Conservation (phyloP, 2,797 vertebrate species). For the Notoglanidium macrostoma region DNA sequence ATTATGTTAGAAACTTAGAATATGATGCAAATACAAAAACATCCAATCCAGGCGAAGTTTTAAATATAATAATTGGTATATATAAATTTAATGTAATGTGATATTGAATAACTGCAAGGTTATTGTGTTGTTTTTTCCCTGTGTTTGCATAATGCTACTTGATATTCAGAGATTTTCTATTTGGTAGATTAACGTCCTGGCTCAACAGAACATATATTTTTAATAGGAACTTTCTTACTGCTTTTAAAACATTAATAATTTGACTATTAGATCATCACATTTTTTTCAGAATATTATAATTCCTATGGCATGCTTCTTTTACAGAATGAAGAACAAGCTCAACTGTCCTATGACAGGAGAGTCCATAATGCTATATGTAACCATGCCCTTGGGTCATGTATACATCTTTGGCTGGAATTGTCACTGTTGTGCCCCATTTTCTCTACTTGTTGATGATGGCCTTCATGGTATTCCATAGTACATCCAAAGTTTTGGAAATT, state of each 20-base stretch:
- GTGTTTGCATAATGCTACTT: neutral
- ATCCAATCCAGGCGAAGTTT: neutral
- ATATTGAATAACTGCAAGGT: neutral
- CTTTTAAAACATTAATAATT: constrained; percentile 12
- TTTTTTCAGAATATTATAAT: neutral
- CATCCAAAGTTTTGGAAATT: no score
- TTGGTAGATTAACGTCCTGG: constrained; percentile 3
- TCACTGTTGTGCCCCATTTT: no score
- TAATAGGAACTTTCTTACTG: neutral
- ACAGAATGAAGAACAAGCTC: neutral
- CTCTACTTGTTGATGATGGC: no score
- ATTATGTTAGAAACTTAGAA: constrained; percentile 10
- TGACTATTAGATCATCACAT: neutral
- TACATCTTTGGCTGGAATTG: no score
- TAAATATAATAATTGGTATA: neutral
- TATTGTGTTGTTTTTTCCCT: neutral
- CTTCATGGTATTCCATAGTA: no score
- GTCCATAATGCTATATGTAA: no score
- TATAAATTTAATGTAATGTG: neutral
- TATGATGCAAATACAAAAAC: neutral
- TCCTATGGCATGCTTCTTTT: neutral
- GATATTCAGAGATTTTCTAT: neutral
- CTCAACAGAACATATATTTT: neutral
- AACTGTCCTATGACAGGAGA: neutral
- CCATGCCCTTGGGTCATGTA: no score